Base-by-base conservation (phyloP, 2,113 vertebrate species). In the Seriola aureovittata region DNA sequence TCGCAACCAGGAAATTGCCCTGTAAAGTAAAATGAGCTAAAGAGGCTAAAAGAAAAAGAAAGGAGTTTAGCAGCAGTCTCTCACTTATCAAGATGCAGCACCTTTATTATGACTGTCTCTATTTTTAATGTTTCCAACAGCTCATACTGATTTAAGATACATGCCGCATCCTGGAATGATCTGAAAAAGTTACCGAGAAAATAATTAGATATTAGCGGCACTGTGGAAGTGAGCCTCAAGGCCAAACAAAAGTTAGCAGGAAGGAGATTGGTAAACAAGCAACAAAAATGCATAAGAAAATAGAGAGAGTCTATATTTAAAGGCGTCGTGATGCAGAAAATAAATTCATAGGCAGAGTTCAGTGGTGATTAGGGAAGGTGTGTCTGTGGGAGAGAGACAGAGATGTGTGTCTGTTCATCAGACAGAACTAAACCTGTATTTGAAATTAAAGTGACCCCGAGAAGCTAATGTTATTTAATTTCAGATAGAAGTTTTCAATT, bases 161-260 rank as follows among this genome's bases (percentile, higher is more conserved):
- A 14, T 14, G 14, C 13, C 54, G 13, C 14, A 8, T 60, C 54
- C 44, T 34, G 11, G 32, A 32, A 29, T 12, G 5, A 67, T 42
- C 32, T 58, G 58, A 23, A 64, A 58, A 57, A 62, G 50, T 52
- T 44, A 34, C 23, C 23, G 17, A 78, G 46, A 29, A n/a, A 73
- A 66, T 25, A 71, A 62, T 9, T 0, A 32, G 11, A 32, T 40
- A 58, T 36, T 36, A 17, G 44, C 46, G 29, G 21, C 36, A 17
- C 14, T 54, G 58, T 74, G 38, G 55, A 63, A 21, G 17, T 55
- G 40, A 78, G 44, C 17, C 64, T 78, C 3, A 29, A 74, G 71
- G 76, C 40, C 57, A 84, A 42, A 55, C 65, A 55, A 62, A 50
- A 14, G 11, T 76, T 17, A 1, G 21, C 23, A 54, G 25, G 21